Conservation (phyloP, 2,113 vertebrate genomes). For the Phyllopteryx taeniolatus region DNA sequence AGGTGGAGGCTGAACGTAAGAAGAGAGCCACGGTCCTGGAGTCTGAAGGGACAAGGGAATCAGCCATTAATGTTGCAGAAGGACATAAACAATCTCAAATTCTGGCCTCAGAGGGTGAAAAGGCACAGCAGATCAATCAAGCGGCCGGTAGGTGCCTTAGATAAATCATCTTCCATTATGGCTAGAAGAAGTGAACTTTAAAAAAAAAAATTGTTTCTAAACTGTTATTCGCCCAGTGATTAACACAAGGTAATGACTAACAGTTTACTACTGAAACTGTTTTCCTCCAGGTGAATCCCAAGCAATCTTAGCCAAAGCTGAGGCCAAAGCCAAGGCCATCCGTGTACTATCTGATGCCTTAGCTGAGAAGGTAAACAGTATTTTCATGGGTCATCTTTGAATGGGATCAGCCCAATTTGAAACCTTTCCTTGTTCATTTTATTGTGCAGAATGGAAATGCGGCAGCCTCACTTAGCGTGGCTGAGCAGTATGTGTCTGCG, state of each 20-base stretch:
- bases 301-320: slow-evolving; percentile 85
- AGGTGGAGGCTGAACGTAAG: slow-evolving; percentile 93
- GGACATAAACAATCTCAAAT: slow-evolving; percentile 93
- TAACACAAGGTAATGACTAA: background rate
- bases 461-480: slow-evolving; percentile 86
- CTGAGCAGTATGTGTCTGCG: slow-evolving; percentile 89
- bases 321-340: slow-evolving; percentile 90
- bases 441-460: slow-evolving; percentile 81
- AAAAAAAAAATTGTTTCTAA: background rate
- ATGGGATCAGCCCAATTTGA: background rate
- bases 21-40: slow-evolving; percentile 93
- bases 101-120: slow-evolving; percentile 89
- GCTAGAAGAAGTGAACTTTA: background rate
- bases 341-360: slow-evolving; percentile 83
- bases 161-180: slow-evolving; percentile 3
- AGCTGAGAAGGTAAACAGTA: slow-evolving; percentile 75
- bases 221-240: background rate
- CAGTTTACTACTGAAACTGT: background rate
- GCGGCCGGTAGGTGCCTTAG: slow-evolving; percentile 79
- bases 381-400: background rate
- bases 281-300: slow-evolving; percentile 85
- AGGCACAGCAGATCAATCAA: slow-evolving; percentile 88
- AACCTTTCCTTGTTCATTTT: background rate
- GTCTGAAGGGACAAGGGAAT: slow-evolving; percentile 88
- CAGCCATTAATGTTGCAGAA: slow-evolving; percentile 91